Evolutionary conservation across 2,113 vertebrate species (phyloP).

Genomic region (Calidris pugnax): DNA sequence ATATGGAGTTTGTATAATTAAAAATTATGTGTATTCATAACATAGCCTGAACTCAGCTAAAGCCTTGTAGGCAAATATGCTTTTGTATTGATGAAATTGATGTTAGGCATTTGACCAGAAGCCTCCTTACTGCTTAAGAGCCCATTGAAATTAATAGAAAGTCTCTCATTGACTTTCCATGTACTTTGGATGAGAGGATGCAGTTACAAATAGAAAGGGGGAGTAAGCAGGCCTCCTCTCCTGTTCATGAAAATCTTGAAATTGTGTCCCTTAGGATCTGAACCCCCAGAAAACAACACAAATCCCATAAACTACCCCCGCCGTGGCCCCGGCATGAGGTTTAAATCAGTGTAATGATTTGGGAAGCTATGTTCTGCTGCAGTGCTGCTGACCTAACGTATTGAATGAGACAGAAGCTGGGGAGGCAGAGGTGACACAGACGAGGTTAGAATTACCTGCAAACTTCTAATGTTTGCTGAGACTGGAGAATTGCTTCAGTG

Average conservation of each 20-base stretch:
- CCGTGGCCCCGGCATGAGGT: not conserved
- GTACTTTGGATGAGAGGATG: not conserved
- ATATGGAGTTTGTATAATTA: not conserved
- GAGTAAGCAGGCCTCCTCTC: not conserved
- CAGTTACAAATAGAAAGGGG: not conserved
- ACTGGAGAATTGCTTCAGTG: constrained; percentile 3
- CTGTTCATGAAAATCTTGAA: not conserved
- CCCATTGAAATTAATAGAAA: not conserved
- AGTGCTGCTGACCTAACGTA: not conserved
- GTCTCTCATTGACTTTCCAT: not conserved
- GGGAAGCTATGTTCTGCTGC: not conserved
- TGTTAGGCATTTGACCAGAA: not conserved
- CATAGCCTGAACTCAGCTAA: not conserved
- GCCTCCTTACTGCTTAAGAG: not conserved
- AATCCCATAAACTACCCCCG: not conserved
- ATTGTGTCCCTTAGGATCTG: not conserved
- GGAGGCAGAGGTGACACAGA: not conserved
- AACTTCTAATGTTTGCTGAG: not conserved
- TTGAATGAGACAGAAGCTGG: not conserved
- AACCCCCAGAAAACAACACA: not conserved
- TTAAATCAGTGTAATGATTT: not conserved
- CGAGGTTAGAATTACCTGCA: constrained; percentile 24
- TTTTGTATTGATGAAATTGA: not conserved
- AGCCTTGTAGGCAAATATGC: not conserved
- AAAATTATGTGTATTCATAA: not conserved